Percentiles rank a stretch among this genome's conserved stretches.
Evolutionary conservation across 2,888 invertebrate genomes (phyloP).

Genomic region (Apodemia duryi): DNA sequence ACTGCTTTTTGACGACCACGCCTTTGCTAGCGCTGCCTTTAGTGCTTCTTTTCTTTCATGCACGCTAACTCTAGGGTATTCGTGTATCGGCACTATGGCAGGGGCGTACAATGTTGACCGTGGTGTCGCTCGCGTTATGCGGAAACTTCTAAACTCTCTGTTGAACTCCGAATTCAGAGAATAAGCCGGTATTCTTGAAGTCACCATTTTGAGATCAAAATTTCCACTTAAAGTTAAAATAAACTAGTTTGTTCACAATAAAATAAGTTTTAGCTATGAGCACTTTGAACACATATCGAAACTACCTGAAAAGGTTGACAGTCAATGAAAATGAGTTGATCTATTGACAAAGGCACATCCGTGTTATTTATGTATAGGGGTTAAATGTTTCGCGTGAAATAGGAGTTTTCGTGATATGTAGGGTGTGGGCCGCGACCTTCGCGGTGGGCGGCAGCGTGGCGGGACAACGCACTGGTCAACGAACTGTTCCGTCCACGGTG

Average conservation of each 20-base stretch:
- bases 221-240: conserved; percentile 54
- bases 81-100: conserved; percentile 79
- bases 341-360: conserved; percentile 25
- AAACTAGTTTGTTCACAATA: conserved; percentile 53
- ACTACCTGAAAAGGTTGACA: conserved; percentile 54
- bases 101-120: conserved; percentile 72
- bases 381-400: conserved; percentile 16
- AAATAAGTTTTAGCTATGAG: conserved; percentile 62
- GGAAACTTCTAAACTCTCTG: conserved; percentile 80
- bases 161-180: conserved; percentile 81
- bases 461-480: conserved; percentile 77
- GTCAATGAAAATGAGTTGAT: conserved; percentile 50
- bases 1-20: conserved; percentile 68
- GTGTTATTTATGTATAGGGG: neutral
- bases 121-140: conserved; percentile 73
- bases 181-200: conserved; percentile 82
- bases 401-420: conserved; percentile 35
- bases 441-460: conserved; percentile 65
- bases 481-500: conserved; percentile 65
- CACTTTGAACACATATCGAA: conserved; percentile 75
- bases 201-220: conserved; percentile 81
- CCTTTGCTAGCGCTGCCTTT: conserved; percentile 73
- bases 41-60: conserved; percentile 74
- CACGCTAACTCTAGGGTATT: conserved; percentile 80
- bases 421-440: conserved; percentile 71